Evolutionary conservation across 2,888 invertebrate genomes (phyloP), one percentile per base, ranked within the genome.

Genomic region (Hedya salicella): DNA sequence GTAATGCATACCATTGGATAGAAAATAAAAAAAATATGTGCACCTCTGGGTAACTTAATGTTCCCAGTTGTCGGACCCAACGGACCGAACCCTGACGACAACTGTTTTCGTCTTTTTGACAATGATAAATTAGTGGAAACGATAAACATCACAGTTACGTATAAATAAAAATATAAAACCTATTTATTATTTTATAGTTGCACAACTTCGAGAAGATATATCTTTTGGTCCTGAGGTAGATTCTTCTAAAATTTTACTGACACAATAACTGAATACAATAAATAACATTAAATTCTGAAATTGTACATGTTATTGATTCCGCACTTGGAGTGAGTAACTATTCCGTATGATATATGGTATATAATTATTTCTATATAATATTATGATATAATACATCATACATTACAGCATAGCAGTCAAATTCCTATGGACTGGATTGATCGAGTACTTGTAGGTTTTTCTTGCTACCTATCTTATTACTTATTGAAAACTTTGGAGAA

Each of bases 161-260:
- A 46, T 19, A 44, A 44, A 46, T 57, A 9, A 57, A 30, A 3
- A 14, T 42, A 11, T 42, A n/a, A 14, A 57, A 57, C 42, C 42
- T 44, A 25, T 44, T 36, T 53, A 53, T 32, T 65, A 48, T 50
- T 67, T 62, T 61, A 64, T 57, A 62, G 67, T 25, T 63, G 25
- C 59, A 68, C 57, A 68, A 68, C 64, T 40, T 72, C 66, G 68
- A 70, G 72, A 68, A 71, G 69, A 69, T 73, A 72, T 70, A 73
- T 73, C 69, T 80, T 87, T 88, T 89, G 88, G 89, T 86, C 83
- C 80, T 87, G 89, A 89, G 88, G 89, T 88, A 88, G 87, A 80
- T 83, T 76, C 75, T 79, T 75, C 74, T 79, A 81, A 25, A 48
- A 25, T 42, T 44, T 56, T 30, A 42, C 16, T n/a, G 50, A 25